A percentile compares a stretch with the other conserved stretches of the same genome.
Evolutionary conservation across 2,888 invertebrate genomes (phyloP).

Genomic region (Bombyx huttoni): DNA sequence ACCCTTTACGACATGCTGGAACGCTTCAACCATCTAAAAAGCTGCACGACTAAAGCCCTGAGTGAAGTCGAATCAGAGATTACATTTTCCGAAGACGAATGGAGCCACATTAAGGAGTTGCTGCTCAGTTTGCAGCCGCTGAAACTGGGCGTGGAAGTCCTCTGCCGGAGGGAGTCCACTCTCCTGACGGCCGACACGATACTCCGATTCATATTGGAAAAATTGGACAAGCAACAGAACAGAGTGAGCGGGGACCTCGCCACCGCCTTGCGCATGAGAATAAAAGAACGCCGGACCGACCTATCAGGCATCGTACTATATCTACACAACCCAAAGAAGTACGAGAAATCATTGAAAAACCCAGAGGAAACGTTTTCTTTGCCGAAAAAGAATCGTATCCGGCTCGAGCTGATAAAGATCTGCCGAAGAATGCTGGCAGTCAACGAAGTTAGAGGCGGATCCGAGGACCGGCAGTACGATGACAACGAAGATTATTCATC

Average conservation of each 20-base stretch:
- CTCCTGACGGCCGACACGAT: constrained; percentile 12
- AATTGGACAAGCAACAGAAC: constrained; percentile 4
- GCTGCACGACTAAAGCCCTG: constrained; percentile 14
- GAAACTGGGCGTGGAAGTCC: constrained; percentile 11
- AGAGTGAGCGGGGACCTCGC: constrained; percentile 8
- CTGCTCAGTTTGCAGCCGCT: constrained; percentile 9
- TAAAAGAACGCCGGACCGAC: neutral
- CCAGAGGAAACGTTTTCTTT: neutral
- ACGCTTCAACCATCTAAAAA: constrained; percentile 10
- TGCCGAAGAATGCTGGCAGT: neutral
- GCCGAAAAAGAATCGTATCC: neutral
- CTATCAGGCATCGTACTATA: neutral
- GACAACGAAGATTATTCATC: too few relatives aligned
- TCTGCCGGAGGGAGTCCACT: constrained; percentile 11
- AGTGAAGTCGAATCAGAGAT: constrained; percentile 14
- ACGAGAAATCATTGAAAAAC: neutral
- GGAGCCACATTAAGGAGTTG: constrained; percentile 12
- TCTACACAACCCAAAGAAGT: constrained; percentile 5
- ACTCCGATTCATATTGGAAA: constrained; percentile 10
- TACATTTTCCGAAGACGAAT: constrained; percentile 11
- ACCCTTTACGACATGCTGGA: constrained; percentile 10
- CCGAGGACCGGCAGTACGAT: too few relatives aligned
- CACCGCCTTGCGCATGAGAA: constrained; percentile 8
- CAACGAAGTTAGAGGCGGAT: neutral
- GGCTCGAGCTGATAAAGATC: neutral